phyloP scores from a whole-genome alignment of 2,888 invertebrate species.

The Diplolepis rosae region DNA sequence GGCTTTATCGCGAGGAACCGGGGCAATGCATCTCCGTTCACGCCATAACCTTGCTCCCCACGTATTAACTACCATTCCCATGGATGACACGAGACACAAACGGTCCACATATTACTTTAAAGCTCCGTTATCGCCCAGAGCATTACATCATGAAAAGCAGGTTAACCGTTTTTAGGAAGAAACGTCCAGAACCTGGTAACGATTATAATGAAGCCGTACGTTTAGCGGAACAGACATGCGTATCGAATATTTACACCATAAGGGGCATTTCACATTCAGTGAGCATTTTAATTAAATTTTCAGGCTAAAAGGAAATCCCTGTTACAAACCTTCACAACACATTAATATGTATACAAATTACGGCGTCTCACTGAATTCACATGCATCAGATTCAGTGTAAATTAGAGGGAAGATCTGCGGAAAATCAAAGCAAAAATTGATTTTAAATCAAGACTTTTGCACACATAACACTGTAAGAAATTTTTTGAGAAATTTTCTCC shows the following conservation, averaged over 20 bases:
- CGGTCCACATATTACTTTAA: slow-evolving; percentile 12
- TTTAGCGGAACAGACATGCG: not conserved
- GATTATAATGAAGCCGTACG: slow-evolving; percentile 21
- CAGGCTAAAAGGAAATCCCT: not conserved
- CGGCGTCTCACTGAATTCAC: no score
- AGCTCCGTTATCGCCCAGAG: slow-evolving; percentile 13
- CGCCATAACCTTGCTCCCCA: slow-evolving; percentile 39
- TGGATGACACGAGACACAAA: slow-evolving; percentile 19
- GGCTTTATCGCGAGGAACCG: slow-evolving; percentile 41
- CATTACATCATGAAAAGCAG: slow-evolving; percentile 13
- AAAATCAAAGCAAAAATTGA: no score
- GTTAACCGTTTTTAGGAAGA: slow-evolving; percentile 11
- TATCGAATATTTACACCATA: not conserved
- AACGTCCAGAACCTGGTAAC: not conserved
- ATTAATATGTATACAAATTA: not conserved
- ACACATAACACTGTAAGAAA: no score
- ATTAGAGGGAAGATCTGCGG: no score
- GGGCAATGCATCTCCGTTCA: slow-evolving; percentile 38
- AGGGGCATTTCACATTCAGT: not conserved
- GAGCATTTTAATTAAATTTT: slow-evolving; percentile 1
- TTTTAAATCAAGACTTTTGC: no score
- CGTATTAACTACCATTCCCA: slow-evolving; percentile 19
- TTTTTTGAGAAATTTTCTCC: no score
- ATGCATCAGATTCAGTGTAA: no score
- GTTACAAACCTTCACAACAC: not conserved